Evolutionary conservation across 1,140 invertebrate genomes (phyloP), one percentile per base, ranked within the genome.

Genomic region (Pseudomyrmex concolor): DNA sequence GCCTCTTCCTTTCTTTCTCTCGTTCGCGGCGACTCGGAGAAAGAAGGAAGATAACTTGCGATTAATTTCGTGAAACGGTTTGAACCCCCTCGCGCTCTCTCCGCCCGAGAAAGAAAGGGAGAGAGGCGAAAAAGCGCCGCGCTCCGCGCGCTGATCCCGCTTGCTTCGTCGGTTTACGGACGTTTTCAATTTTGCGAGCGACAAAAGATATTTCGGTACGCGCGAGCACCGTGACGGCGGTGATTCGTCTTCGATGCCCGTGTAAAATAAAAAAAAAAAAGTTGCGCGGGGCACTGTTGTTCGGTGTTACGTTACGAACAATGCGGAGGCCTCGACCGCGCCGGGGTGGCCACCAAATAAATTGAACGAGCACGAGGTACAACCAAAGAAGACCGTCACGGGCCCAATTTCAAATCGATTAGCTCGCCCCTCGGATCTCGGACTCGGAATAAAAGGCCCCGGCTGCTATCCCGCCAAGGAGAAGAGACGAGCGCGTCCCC

Each of bases 341-440:
- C 55, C 77, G 55, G 85, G 87, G 87, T 89, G 87, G 87, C 87
- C 87, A 71, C 62, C 55, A 87, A 89, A 87, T 84, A 87, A 89
- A 87, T 87, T 74, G 74, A 84, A 83, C 84, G 60, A 81, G 86
- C 84, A 85, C 84, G 86, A 73, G 71, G 71, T 82, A 66, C 77
- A 86, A 48, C 66, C 71, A 86, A 89, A 85, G 88, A 88, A 86
- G 68, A 78, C 83, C 84, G 88, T 89, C 88, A 89, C 85, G 88
- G 86, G 82, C 78, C 78, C 76, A 85, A 89, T 89, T 88, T 86
- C 83, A 84, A 89, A 89, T 89, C 86, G 88, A 89, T 89, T 89
- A 89, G 81, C 78, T 72, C 73, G 63, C 59, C 73, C 63, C 72
- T 50, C 68, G 76, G 67, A 62, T 77, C 54, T 60, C 77, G 57